These are phyloP conservation scores for Trichomycterus rosablanca DNA, from an alignment of 2,113 vertebrate genomes.

Conservation along the genomic window DNA sequence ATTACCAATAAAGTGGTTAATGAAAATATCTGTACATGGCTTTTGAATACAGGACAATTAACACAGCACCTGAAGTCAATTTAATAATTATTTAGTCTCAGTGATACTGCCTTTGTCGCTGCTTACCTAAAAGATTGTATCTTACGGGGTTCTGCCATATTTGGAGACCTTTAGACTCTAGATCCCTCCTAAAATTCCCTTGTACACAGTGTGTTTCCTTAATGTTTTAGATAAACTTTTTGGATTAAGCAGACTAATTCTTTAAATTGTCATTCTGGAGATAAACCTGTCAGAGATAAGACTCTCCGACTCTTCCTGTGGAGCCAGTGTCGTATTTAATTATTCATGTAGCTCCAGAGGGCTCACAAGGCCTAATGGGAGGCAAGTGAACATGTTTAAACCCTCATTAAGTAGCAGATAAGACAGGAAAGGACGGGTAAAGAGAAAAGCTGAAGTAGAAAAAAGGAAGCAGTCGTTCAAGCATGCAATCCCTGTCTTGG, in stretches of 20 bases:
- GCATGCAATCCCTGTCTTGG: constrained; percentile 13
- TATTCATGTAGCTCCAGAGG: constrained; percentile 25
- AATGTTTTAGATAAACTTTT: neutral
- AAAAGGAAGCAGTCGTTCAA: constrained; percentile 23
- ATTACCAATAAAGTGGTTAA: too few relatives aligned
- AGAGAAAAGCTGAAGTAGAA: neutral
- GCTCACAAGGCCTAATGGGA: constrained; percentile 18
- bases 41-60: too few relatives aligned
- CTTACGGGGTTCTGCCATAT: neutral
- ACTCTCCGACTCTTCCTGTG: constrained; percentile 11
- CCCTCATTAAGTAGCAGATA: constrained; percentile 18
- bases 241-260: neutral
- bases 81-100: neutral
- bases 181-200: neutral
- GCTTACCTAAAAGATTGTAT: neutral
- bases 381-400: constrained; percentile 21
- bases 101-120: neutral
- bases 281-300: constrained; percentile 7
- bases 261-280: constrained; percentile 1
- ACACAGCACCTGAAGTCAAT: neutral
- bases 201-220: neutral
- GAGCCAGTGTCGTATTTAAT: constrained; percentile 15
- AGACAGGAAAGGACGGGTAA: neutral
- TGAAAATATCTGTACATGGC: too few relatives aligned
- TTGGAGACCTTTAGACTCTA: neutral